Evolutionary conservation across 2,113 vertebrate species (phyloP), one percentile per base, ranked within the genome.

Genomic region (Tyrannus savana): DNA sequence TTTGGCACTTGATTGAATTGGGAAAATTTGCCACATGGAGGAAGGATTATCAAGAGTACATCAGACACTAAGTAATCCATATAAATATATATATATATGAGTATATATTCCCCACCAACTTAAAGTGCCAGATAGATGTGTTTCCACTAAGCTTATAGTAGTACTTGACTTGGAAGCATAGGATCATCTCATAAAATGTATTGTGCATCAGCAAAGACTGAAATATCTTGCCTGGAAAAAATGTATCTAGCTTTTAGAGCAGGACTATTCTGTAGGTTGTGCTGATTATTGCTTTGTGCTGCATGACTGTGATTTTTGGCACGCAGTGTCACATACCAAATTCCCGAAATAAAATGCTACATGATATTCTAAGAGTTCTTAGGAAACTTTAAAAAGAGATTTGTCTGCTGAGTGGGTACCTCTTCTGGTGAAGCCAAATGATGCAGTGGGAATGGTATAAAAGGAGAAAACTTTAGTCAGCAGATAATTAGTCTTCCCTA

Each of bases 251-350:
- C 35, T 93, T 84, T 92, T 56, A 81, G 75, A 93, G 81, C 92
- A 63, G 47, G 17, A 44, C 74, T 92, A 14, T 95, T 96, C 93
- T 92, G 97, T 97, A 98, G 97, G 97, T 97, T 98, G 97, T 97
- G 96, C 96, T 98, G 98, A 98, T 98, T 97, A 93, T 90, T 98
- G 95, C 97, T 97, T 98, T 97, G 96, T 97, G 95, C 92, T 81
- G 96, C 87, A 76, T 89, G 97, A 97, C 96, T 98, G 97, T 97
- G 96, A 98, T 97, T 98, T 98, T 98, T 98, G 98, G 98, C 97
- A 97, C 47, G 11, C 63, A 59, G 60, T 87, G 60, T 97, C 93
- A 91, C 96, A 96, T 97, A 97, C 97, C 98, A 92, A 94, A 95
- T 97, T 97, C 98, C 97, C 91, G 67, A 98, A 98, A 97, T 98